These are phyloP conservation scores for Oreochromis grahami DNA, from an alignment of 2,797 vertebrate species.

Conservation along the genomic window DNA sequence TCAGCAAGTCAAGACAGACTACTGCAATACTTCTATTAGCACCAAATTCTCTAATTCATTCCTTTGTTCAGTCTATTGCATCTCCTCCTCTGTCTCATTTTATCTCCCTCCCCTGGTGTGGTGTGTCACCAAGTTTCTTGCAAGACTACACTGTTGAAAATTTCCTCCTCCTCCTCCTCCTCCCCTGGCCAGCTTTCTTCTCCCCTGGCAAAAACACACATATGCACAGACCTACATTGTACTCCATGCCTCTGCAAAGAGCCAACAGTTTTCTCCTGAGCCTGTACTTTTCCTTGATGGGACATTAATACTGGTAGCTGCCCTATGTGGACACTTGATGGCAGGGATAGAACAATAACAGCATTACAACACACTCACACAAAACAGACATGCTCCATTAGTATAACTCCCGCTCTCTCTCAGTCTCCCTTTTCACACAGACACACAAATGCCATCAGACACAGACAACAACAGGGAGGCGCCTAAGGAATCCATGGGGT, in stretches of 20 bases:
- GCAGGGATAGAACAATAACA: conserved; percentile 53
- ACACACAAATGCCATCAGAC: conserved; percentile 46
- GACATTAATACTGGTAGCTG: conserved; percentile 57
- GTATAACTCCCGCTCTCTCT: conserved; percentile 27
- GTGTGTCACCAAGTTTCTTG: conserved; percentile 31
- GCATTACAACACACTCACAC: conserved; percentile 54
- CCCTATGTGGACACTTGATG: conserved; percentile 52
- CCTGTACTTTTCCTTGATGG: conserved; percentile 49
- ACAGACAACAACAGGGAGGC: conserved; percentile 54
- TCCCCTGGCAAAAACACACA: conserved; percentile 24
- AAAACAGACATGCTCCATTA: conserved; percentile 57
- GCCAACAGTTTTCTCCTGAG: conserved; percentile 64
- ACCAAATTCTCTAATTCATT: conserved; percentile 14
- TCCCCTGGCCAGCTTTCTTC: conserved; percentile 36
- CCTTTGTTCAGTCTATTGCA: background rate
- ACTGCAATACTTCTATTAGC: background rate
- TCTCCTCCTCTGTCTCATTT: conserved; percentile 24
- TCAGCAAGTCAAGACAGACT: background rate
- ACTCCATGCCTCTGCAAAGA: conserved; percentile 42
- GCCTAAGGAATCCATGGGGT: conserved; percentile 67
- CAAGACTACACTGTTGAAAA: conserved; percentile 36
- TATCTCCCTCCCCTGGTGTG: conserved; percentile 20
- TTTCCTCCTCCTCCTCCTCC: background rate
- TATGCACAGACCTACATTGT: conserved; percentile 42
- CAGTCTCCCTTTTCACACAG: background rate